Conservation (phyloP, 2,113 vertebrate species). For the Petaurus breviceps region DNA sequence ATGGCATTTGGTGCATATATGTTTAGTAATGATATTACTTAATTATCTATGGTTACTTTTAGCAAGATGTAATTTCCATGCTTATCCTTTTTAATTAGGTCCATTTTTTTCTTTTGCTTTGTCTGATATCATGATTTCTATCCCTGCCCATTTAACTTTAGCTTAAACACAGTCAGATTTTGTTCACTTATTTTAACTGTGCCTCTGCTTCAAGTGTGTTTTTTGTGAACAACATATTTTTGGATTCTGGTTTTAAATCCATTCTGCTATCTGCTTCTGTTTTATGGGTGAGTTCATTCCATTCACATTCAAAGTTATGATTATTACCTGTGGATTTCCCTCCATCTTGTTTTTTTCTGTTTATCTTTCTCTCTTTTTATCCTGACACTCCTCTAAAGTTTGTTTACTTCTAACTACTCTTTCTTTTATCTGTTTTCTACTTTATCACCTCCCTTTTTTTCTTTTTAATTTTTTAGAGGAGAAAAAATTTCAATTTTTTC, state of each 20-base stretch:
- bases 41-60: too few relatives aligned
- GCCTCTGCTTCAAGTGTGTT: too few relatives aligned
- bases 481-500: background rate
- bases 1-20: too few relatives aligned
- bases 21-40: too few relatives aligned
- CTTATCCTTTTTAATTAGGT: too few relatives aligned
- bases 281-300: background rate
- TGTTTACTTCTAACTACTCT: background rate
- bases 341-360: background rate
- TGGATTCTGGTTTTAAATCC: background rate
- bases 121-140: too few relatives aligned
- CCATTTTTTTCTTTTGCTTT: too few relatives aligned
- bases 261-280: background rate
- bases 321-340: background rate
- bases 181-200: background rate
- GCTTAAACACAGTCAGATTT: too few relatives aligned
- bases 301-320: background rate
- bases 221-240: background rate
- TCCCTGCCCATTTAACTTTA: too few relatives aligned
- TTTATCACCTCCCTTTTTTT: background rate
- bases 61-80: too few relatives aligned
- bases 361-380: background rate
- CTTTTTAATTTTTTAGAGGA: too few relatives aligned
- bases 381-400: background rate
- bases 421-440: background rate